Conservation (phyloP, 2,113 vertebrate genomes). For the Chaenogobius annularis region DNA sequence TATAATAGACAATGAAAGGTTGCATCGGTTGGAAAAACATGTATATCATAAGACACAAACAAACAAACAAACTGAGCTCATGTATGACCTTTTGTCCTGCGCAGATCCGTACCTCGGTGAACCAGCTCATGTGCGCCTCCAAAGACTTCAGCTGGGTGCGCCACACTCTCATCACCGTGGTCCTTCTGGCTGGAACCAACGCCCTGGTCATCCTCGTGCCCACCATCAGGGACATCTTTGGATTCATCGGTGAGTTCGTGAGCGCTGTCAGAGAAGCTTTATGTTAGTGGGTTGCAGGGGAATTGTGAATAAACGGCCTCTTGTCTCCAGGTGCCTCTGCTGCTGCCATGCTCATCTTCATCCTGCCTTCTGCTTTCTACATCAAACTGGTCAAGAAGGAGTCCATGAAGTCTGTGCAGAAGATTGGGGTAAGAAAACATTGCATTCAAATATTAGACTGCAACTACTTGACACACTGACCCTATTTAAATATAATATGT, state of each 20-base stretch:
- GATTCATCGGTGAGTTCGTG: conserved; percentile 84
- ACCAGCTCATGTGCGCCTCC: conserved; percentile 82
- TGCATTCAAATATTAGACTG: neutral
- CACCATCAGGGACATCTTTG: conserved; percentile 93
- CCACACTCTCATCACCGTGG: conserved; percentile 84
- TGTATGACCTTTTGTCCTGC: neutral
- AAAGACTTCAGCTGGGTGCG: conserved; percentile 92
- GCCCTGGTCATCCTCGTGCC: conserved; percentile 92
- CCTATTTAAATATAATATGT: too few relatives aligned
- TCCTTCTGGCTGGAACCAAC: conserved; percentile 83
- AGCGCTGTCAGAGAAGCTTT: too few relatives aligned
- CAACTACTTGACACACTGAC: too few relatives aligned
- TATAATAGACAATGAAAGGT: too few relatives aligned
- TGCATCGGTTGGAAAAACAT: too few relatives aligned
- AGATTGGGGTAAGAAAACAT: conserved; percentile 87
- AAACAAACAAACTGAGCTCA: too few relatives aligned
- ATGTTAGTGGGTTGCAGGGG: too few relatives aligned
- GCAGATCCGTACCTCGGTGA: conserved; percentile 93
- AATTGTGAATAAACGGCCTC: neutral
- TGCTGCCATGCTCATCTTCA: conserved; percentile 96
- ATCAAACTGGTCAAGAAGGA: conserved; percentile 97
- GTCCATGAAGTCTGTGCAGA: conserved; percentile 89
- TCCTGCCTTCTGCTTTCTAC: conserved; percentile 97
- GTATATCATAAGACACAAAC: too few relatives aligned
- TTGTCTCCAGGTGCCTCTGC: conserved; percentile 86